Evolutionary conservation across 2,888 invertebrate genomes (phyloP).

Genomic region (Leistus spinibarbis): DNA sequence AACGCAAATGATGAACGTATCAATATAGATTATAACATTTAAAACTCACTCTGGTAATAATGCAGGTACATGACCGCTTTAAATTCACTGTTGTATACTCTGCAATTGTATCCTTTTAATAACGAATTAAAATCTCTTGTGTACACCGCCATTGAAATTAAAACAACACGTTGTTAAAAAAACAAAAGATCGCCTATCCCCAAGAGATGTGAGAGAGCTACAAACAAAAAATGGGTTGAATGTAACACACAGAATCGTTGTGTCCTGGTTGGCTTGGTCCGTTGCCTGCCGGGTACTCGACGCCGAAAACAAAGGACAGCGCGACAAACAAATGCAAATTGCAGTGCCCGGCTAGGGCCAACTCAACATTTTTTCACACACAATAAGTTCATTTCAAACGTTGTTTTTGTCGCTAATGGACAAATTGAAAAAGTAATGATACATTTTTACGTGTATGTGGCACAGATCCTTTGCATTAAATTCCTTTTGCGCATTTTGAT

Average conservation of each 20-base stretch:
- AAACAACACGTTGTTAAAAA: conserved; percentile 3
- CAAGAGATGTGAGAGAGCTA: background rate
- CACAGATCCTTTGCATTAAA: no score
- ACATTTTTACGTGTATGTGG: no score
- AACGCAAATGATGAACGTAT: no score
- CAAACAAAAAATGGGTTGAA: background rate
- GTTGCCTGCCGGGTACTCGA: background rate
- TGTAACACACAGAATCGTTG: no score
- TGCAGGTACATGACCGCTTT: background rate
- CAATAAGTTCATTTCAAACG: background rate
- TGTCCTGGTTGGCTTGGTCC: background rate
- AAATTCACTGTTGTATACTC: background rate
- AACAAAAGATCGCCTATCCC: conserved; percentile 3
- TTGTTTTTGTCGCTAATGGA: background rate
- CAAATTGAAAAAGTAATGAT: background rate
- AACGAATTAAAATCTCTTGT: background rate
- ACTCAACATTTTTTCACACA: background rate
- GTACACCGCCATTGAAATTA: background rate
- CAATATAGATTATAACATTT: background rate
- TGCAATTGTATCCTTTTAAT: background rate
- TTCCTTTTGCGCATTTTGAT: no score
- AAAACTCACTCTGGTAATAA: background rate
- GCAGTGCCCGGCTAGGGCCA: conserved; percentile 11
- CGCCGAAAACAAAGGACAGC: background rate
- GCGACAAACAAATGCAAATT: conserved; percentile 35